These are phyloP conservation scores for Andinoacara biseriatus DNA, from an alignment of 2,113 vertebrate genomes.

Conservation along the genomic window DNA sequence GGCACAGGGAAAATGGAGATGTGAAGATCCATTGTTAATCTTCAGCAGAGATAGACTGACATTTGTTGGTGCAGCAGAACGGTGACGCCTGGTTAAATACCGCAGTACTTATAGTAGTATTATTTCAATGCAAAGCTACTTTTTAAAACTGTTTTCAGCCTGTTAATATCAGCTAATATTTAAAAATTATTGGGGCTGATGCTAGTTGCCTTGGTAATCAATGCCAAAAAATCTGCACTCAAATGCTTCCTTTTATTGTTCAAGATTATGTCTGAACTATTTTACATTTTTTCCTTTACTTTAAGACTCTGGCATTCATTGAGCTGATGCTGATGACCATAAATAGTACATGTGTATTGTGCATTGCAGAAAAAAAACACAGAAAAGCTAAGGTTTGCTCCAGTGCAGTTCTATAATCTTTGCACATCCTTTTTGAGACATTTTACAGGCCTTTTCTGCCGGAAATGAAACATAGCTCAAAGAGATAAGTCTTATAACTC, in stretches of 20 bases:
- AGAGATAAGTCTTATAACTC: conserved; percentile 14
- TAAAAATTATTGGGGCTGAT: neutral
- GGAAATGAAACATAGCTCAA: neutral
- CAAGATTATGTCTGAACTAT: neutral
- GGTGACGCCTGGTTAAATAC: conserved; percentile 15
- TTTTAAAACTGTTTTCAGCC: neutral
- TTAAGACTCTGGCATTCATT: neutral
- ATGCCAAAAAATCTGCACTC: conserved; percentile 27
- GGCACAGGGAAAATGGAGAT: conserved; percentile 38
- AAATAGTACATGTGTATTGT: neutral
- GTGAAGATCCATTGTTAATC: conserved; percentile 59
- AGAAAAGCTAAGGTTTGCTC: neutral
- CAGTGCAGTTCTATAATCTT: neutral
- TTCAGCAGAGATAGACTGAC: conserved; percentile 36
- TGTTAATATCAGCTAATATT: conserved; percentile 19
- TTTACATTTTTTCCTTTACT: neutral
- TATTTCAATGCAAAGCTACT: conserved; percentile 6
- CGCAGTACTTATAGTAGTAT: neutral
- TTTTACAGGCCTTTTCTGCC: neutral
- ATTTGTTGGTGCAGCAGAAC: conserved; percentile 32
- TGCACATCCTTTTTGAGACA: neutral
- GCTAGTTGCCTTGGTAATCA: conserved; percentile 16
- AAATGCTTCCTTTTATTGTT: neutral
- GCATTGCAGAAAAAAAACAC: neutral
- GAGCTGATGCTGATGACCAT: neutral